Base-by-base conservation (phyloP, 2,113 vertebrate genomes). In the Archilochus colubris region DNA sequence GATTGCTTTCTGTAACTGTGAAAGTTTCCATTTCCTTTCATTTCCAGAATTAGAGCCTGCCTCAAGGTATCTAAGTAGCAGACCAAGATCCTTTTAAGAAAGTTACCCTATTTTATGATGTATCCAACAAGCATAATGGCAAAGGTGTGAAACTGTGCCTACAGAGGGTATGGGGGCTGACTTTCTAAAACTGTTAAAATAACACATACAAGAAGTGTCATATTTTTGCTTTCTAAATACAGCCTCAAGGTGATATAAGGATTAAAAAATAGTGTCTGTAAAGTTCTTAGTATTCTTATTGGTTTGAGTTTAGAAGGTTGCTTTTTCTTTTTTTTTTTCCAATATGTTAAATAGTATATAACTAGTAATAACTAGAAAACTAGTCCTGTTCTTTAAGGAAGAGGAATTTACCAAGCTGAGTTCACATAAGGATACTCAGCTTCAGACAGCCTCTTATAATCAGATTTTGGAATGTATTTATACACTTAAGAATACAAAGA, bases 141-240 rank as follows among this genome's bases (percentile, higher is more conserved):
- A 75, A 91, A 93, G 69, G 77, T 95, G 89, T 89, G 89, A 94
- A 91, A 78, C 25, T 73, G 27, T 63, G 79, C 79, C 80, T 81
- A 53, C 86, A 79, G 74, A 95, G 80, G 58, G 58, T 89, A 84
- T 88, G 88, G 88, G 82, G 66, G 86, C 80, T 88, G 94, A 57
- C 44, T 75, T 68, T 68, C 76, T 93, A 57, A 88, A 95, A 68
- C n/a, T 80, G 76, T 46, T 80, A 2, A 74, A 93, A 55, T 83
- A 58, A 70, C 59, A 83, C 54, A 36, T 77, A 58, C 9, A 43
- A n/a, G 40, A 64, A 57, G 40, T 0, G 0, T 58, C 53, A 31
- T 51, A 25, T 14, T 83, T 91, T 82, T 77, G 10, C 76, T 88
- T 67, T 86, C 46, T 54, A 91, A 74, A 62, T 61, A 18, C 30